Conservation (phyloP, 2,113 vertebrate species). For the Pelmatolapia mariae region DNA sequence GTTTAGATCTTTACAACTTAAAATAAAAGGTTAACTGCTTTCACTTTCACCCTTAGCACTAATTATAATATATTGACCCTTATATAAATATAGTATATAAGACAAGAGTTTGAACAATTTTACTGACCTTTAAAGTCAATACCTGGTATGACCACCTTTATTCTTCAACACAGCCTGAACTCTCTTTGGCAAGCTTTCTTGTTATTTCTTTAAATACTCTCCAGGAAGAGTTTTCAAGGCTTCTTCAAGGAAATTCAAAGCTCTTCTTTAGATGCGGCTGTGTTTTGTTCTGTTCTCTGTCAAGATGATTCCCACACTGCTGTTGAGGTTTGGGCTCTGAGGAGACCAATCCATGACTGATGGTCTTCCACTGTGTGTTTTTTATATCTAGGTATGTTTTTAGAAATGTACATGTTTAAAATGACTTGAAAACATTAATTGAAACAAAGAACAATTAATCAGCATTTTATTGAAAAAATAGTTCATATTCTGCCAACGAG, state of each 20-base stretch:
- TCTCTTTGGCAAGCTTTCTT: background rate
- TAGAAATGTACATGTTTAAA: background rate
- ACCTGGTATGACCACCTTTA: fast-evolving
- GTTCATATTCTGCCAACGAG: background rate
- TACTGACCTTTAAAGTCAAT: background rate
- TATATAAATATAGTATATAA: background rate
- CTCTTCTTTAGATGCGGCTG: fast-evolving
- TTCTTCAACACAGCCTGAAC: background rate
- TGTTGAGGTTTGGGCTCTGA: background rate
- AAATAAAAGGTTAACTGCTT: background rate
- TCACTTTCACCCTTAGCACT: background rate
- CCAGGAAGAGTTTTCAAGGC: fast-evolving
- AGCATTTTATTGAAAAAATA: background rate
- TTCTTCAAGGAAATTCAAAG: background rate
- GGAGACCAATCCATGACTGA: background rate
- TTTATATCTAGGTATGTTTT: background rate
- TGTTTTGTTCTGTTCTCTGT: fast-evolving
- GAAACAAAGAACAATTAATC: fast-evolving
- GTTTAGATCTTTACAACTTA: background rate
- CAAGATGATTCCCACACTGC: background rate
- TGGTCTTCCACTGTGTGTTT: background rate
- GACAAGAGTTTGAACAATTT: background rate
- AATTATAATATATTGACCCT: background rate
- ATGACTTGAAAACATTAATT: background rate
- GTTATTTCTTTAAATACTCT: background rate